These are phyloP conservation scores for Scaptomyza tumidula DNA, from an alignment of 2,888 invertebrate species.

Conservation along the genomic window DNA sequence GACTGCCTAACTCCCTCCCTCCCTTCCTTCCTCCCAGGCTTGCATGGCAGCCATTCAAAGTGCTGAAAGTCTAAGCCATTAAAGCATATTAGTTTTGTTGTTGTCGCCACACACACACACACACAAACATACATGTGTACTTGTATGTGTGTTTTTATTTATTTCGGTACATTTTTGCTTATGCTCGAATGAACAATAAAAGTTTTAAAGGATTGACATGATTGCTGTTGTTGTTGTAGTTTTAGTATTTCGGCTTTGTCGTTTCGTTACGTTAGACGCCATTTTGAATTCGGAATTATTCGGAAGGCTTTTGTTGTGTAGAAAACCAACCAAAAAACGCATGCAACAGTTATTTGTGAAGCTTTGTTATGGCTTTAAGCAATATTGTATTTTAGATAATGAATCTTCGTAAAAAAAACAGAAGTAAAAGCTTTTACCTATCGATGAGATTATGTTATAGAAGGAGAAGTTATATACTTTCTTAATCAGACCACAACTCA, in stretches of 20 bases:
- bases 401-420: no score
- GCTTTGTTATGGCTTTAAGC: conserved; percentile 31
- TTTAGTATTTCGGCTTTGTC: conserved; percentile 4
- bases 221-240: conserved; percentile 28
- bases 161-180: conserved; percentile 70
- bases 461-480: conserved; percentile 17
- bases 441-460: no score
- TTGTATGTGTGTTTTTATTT: conserved; percentile 51
- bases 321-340: conserved; percentile 5
- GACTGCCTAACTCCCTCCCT: neutral
- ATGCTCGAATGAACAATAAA: conserved; percentile 71
- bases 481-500: conserved; percentile 1
- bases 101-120: conserved; percentile 7
- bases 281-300: conserved; percentile 54
- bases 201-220: conserved; percentile 75
- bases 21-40: conserved; percentile 4
- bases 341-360: conserved; percentile 66
- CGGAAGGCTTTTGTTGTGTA: neutral
- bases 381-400: conserved; percentile 15
- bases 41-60: conserved; percentile 69
- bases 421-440: no score
- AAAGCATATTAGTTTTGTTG: conserved; percentile 75
- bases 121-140: neutral
- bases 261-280: conserved; percentile 42
- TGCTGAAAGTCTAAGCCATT: conserved; percentile 77